phyloP scores from a whole-genome alignment of 53 echinoderm and acorn worm species.

The Holothuria scabra region DNA sequence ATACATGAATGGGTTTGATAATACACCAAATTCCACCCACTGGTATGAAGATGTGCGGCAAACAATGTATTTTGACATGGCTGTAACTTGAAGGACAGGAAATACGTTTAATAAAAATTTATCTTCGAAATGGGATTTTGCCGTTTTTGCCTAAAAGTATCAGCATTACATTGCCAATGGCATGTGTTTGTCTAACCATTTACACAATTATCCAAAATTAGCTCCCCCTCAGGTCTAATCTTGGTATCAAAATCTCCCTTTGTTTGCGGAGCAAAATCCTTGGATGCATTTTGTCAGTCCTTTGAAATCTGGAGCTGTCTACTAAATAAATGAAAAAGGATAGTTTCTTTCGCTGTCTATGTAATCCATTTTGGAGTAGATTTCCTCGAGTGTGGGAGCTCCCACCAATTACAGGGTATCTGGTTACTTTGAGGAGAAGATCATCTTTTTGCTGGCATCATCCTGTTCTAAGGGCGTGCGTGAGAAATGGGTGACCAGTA shows the following conservation, averaged over 20 bases:
- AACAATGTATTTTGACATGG: no score
- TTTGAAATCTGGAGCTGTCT: not conserved
- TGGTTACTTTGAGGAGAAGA: no score
- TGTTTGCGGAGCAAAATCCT: slow-evolving; percentile 12
- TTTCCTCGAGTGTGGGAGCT: no score
- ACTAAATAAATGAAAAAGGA: slow-evolving; percentile 6
- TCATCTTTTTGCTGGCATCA: no score
- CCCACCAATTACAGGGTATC: no score
- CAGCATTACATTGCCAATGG: slow-evolving; percentile 4
- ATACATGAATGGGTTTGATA: no score
- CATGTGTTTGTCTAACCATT: slow-evolving; percentile 36
- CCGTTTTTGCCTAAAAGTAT: slow-evolving; percentile 35
- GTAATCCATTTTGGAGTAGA: slow-evolving; percentile 16
- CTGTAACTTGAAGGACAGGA: no score
- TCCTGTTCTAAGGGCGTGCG: no score
- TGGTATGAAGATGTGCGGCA: no score
- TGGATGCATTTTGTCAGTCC: not conserved
- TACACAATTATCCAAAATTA: slow-evolving; percentile 36
- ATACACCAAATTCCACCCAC: no score
- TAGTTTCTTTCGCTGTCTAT: slow-evolving; percentile 1
- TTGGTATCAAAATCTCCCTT: slow-evolving; percentile 26
- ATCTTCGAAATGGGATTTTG: not conserved
- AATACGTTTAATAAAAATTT: no score
- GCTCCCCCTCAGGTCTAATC: slow-evolving; percentile 6
- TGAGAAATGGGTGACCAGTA: no score